Evolutionary conservation across 2,113 vertebrate species (phyloP), one percentile per base, ranked within the genome.

Genomic region (Engraulis encrasicolus): DNA sequence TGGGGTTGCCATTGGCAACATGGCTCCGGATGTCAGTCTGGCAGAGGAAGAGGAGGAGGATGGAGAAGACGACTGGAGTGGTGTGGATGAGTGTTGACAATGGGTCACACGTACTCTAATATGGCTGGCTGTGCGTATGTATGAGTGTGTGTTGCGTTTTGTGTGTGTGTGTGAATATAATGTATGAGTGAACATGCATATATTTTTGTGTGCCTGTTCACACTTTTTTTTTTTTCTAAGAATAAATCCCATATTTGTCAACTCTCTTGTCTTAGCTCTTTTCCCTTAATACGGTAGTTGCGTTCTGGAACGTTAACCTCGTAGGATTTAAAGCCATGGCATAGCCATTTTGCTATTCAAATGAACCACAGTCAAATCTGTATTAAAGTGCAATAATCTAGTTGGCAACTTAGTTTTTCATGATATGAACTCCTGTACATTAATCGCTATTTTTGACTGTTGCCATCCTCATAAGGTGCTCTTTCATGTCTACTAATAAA

Each of bases 151-250:
- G 66, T 77, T n/a, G n/a, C n/a, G n/a, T n/a, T n/a, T 9, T 19
- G 38, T 79, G 50, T 54, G 66, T 77, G 6, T 80, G 50, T 27
- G 54, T 34, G 37, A 6, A 4, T 50, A 58, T 61, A 2, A n/a
- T 54, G 77, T 23, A 17, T 23, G 37, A 23, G 38, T 14, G 61
- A 12, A 74, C 66, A 74, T 31, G 27, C 31, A 74, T 12, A 74
- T 17, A 12, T 27, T 34, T 34, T 23, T 58, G 50, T 58, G 54
- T 23, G 54, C 6, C 19, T n/a, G 54, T 58, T 19, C 6, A 58
- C 20, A n/a, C 23, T 58, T 58, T 58, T 74, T 74, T 74, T 74
- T 31, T 74, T 74, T 74, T 74, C 66, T 74, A 74, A 74, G 34
- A 74, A 74, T 34, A 34, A 74, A 74, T 34, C 31, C 0, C 0